Evolutionary conservation across 2,888 invertebrate genomes (phyloP).

Genomic region (Callimorpha dominula): DNA sequence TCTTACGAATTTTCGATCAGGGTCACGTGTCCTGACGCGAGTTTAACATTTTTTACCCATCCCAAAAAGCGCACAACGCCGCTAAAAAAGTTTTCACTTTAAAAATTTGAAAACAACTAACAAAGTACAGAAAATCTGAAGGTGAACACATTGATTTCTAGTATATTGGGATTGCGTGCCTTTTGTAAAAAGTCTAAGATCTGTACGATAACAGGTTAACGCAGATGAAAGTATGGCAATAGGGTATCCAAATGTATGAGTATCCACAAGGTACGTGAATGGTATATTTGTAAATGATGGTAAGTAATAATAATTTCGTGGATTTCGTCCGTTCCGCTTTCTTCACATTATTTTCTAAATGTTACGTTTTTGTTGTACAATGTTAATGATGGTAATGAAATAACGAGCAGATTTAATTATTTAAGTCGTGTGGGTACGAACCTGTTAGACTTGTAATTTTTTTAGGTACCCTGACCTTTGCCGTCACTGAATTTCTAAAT

Average conservation of each 20-base stretch:
- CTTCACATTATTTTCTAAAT: conserved; percentile 70
- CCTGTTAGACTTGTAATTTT: conserved; percentile 22
- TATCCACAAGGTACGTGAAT: neutral
- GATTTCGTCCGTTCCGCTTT: conserved; percentile 70
- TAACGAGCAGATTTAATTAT: conserved; percentile 60
- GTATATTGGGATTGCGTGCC: too few species aligned
- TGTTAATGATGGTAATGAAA: conserved; percentile 63
- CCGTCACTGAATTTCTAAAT: too few species aligned
- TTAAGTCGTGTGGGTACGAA: conserved; percentile 25
- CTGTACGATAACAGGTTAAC: neutral
- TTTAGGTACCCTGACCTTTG: conserved; percentile 5
- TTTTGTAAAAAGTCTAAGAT: neutral
- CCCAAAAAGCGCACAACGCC: too few species aligned
- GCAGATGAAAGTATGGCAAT: neutral
- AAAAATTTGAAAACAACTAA: too few species aligned
- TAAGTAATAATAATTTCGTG: conserved; percentile 29
- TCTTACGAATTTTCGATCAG: too few species aligned
- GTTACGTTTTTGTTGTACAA: conserved; percentile 60
- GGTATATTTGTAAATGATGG: neutral
- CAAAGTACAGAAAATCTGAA: too few species aligned
- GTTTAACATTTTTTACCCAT: too few species aligned
- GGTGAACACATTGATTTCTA: too few species aligned
- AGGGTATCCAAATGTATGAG: neutral
- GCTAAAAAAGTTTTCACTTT: too few species aligned
- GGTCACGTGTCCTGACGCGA: too few species aligned